These are phyloP conservation scores for Madoqua kirkii DNA, from an alignment of 2,113 vertebrate genomes.

Conservation along the genomic window DNA sequence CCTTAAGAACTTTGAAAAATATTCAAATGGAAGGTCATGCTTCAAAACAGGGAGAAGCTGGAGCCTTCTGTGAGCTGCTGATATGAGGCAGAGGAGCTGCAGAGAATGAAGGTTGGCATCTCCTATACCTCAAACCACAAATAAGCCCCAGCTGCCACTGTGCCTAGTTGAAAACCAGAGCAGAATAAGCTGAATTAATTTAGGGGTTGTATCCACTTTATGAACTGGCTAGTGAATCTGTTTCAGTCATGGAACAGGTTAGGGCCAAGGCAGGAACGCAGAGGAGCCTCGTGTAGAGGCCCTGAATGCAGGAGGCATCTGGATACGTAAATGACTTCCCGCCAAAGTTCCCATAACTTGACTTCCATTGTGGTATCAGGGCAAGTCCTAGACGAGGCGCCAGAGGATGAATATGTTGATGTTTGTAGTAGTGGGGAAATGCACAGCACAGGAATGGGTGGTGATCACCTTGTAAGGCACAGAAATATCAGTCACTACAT, in stretches of 20 bases:
- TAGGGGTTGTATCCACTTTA: too few species aligned
- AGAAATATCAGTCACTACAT: not conserved
- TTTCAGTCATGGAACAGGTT: not conserved
- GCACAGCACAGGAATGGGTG: rapidly evolving
- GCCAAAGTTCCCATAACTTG: rapidly evolving
- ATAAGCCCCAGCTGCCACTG: not conserved
- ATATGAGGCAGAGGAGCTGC: not conserved
- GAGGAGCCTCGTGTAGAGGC: rapidly evolving
- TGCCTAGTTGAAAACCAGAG: not conserved
- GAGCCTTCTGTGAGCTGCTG: not conserved
- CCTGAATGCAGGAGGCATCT: rapidly evolving
- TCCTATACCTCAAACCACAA: not conserved
- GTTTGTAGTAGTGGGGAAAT: rapidly evolving
- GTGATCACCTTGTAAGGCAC: not conserved
- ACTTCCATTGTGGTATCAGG: not conserved
- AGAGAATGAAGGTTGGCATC: not conserved
- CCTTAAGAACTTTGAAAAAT: not conserved
- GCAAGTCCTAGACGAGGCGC: not conserved
- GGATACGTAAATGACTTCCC: rapidly evolving
- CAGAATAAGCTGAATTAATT: not conserved
- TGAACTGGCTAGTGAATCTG: not conserved
- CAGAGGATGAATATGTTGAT: not conserved
- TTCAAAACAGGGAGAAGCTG: not conserved
- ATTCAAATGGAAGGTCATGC: not conserved
- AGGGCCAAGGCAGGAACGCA: not conserved